A percentile compares a stretch with the other conserved stretches of the same genome.
These are phyloP conservation scores for Drosophila algonquin DNA, from an alignment of 2,888 invertebrate species.

Conservation along the genomic window DNA sequence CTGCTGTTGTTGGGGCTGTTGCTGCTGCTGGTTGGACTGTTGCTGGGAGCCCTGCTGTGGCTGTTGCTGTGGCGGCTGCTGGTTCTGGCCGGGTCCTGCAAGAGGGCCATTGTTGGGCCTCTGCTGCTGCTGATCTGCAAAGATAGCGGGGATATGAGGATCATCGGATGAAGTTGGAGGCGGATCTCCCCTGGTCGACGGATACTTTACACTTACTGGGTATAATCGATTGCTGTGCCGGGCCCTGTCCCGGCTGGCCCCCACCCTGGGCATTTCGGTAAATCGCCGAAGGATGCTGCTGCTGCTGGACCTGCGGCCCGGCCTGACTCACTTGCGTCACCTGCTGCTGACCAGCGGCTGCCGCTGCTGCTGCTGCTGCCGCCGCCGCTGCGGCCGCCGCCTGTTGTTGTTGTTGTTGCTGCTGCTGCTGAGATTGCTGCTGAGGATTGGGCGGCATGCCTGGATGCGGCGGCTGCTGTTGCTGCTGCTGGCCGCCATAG, in stretches of 20 bases:
- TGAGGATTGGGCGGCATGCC: conserved; percentile 80
- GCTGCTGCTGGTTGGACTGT: conserved; percentile 84
- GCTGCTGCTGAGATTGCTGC: conserved; percentile 75
- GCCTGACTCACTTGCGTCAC: conserved; percentile 56
- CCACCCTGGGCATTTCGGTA: conserved; percentile 73
- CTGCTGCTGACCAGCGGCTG: conserved; percentile 42
- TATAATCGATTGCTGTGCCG: conserved; percentile 57
- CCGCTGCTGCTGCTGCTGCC: conserved; percentile 47
- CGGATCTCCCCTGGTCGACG: background rate
- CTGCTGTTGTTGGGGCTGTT: conserved; percentile 78
- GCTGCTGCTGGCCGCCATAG: conserved; percentile 70
- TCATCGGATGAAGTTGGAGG: background rate
- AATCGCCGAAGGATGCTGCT: conserved; percentile 56
- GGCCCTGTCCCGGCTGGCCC: conserved; percentile 60
- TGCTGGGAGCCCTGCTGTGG: conserved; percentile 70
- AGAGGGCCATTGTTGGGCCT: conserved; percentile 84
- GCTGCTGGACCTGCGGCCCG: conserved; percentile 64
- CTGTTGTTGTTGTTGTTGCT: conserved; percentile 31
- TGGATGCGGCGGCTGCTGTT: conserved; percentile 73
- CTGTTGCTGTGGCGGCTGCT: conserved; percentile 80
- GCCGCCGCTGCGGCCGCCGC: conserved; percentile 27
- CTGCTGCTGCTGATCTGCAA: conserved; percentile 82
- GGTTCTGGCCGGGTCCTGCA: conserved; percentile 72
- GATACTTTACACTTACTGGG: conserved; percentile 74
- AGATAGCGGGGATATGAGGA: background rate